These are phyloP conservation scores for Epizoanthus scotinus DNA, from an alignment of 92 coral and sea anemone genomes.

Conservation along the genomic window DNA sequence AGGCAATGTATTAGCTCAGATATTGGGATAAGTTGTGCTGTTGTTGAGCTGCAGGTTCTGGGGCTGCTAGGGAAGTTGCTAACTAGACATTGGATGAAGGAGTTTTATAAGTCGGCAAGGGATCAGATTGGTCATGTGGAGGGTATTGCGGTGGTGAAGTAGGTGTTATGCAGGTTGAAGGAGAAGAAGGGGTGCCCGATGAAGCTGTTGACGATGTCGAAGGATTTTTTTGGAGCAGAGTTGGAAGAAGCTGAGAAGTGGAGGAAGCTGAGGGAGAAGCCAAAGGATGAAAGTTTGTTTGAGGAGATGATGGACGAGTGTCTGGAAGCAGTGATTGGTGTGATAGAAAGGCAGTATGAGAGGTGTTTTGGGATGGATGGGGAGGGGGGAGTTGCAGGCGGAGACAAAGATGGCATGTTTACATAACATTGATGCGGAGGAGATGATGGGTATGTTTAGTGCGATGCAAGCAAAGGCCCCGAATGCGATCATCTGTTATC, in stretches of 20 bases:
- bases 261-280: not conserved
- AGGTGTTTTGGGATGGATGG: not conserved
- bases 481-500: not conserved
- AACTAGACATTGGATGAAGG: too few relatives aligned
- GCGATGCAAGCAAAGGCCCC: conserved; percentile 1
- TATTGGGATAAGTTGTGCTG: not conserved
- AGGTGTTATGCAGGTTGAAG: not conserved
- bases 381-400: not conserved
- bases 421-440: conserved; percentile 35
- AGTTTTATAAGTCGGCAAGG: not conserved
- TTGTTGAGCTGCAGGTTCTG: conserved; percentile 3
- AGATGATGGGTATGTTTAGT: conserved; percentile 26
- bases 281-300: not conserved
- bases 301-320: not conserved
- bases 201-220: not conserved
- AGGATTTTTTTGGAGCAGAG: not conserved
- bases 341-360: conserved; percentile 9
- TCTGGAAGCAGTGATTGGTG: conserved; percentile 12
- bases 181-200: not conserved
- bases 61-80: too few relatives aligned
- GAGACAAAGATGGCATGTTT: conserved; percentile 11
- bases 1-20: not conserved
- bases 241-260: not conserved
- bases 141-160: conserved; percentile 1
- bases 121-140: not conserved